Evolutionary conservation across 2,113 vertebrate genomes (phyloP).

Genomic region (Lophotis ruficrista): DNA sequence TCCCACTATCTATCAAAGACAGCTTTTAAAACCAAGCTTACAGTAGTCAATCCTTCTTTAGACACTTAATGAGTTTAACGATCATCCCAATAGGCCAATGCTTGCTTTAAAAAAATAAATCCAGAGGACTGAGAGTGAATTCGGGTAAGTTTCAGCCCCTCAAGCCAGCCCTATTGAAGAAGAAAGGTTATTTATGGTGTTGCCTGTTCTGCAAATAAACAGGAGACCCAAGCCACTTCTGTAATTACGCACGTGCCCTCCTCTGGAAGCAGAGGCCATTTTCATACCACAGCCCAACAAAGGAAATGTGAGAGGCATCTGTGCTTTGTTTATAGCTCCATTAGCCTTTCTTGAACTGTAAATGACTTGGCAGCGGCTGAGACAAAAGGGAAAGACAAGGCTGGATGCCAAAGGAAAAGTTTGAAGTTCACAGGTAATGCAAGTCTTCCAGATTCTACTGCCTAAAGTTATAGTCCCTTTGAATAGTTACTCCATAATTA

Average conservation of each 20-base stretch:
- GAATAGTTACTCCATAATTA: conserved; percentile 23
- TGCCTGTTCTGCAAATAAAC: neutral
- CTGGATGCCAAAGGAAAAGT: conserved; percentile 30
- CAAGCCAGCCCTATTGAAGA: neutral
- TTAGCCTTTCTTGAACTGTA: conserved; percentile 68
- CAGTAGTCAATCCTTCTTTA: neutral
- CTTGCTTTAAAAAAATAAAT: neutral
- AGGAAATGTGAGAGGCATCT: conserved; percentile 54
- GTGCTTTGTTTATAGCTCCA: conserved; percentile 60
- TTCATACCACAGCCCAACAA: conserved; percentile 45
- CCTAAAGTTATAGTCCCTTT: neutral
- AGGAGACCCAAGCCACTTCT: neutral
- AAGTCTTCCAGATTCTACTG: conserved; percentile 26
- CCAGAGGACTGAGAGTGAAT: neutral
- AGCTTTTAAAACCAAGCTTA: neutral
- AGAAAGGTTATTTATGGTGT: neutral
- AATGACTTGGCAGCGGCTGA: conserved; percentile 62
- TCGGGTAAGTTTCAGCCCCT: neutral
- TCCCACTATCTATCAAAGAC: neutral
- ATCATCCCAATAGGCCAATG: neutral
- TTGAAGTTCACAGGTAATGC: conserved; percentile 9
- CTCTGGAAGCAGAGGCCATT: conserved; percentile 11
- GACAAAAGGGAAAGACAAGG: neutral
- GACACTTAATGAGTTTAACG: neutral
- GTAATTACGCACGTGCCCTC: neutral